Percentiles rank a stretch among this genome's conserved stretches.
Evolutionary conservation across 2,797 vertebrate genomes (phyloP).

Genomic region (Eidolon dupreanum): DNA sequence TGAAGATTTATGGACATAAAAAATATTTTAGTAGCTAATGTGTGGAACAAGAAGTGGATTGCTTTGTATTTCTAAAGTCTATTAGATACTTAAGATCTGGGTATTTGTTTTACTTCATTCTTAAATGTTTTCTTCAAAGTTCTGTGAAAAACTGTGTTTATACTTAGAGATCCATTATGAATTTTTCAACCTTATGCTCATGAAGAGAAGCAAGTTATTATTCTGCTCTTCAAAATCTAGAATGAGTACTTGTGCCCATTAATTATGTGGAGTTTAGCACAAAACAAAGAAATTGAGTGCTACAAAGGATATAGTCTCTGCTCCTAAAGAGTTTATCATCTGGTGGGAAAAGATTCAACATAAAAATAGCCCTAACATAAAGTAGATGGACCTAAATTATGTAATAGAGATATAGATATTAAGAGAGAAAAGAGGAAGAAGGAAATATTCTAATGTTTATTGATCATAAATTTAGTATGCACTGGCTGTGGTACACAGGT

Average conservation of each 20-base stretch:
- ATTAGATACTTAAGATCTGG: neutral
- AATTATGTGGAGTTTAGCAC: neutral
- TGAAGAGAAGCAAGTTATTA: neutral
- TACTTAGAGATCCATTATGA: neutral
- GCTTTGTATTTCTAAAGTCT: neutral
- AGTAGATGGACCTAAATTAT: neutral
- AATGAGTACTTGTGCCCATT: neutral
- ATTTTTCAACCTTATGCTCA: neutral
- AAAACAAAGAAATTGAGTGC: constrained; percentile 29
- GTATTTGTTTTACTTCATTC: constrained; percentile 8
- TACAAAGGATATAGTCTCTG: neutral
- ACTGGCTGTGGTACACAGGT: no score
- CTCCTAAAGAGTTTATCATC: neutral
- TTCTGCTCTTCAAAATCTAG: neutral
- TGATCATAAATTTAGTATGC: neutral
- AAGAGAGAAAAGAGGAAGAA: neutral
- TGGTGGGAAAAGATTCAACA: neutral
- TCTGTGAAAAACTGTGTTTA: neutral
- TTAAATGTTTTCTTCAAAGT: constrained; percentile 30
- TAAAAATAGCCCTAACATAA: neutral
- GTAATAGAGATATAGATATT: neutral
- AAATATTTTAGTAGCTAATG: neutral
- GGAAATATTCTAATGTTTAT: neutral
- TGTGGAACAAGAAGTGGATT: neutral
- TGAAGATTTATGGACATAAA: neutral